These are phyloP conservation scores for Pocillopora meandrina DNA, from an alignment of 92 coral and sea anemone genomes.

Conservation along the genomic window DNA sequence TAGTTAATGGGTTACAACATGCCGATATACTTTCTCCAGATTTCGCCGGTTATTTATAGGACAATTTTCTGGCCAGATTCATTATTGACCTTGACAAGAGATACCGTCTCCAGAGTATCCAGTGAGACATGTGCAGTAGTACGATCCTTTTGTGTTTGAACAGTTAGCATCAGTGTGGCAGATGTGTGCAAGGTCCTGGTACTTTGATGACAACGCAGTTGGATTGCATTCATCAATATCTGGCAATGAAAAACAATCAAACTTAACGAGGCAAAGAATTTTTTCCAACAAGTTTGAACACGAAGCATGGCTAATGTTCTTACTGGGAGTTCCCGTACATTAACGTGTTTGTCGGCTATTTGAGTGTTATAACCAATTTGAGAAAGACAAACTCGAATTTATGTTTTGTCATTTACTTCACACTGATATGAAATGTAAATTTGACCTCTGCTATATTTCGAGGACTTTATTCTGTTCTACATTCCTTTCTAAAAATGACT, in stretches of 20 bases:
- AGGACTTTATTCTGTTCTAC: no score
- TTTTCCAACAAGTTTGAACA: neutral
- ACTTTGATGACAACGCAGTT: conserved; percentile 32
- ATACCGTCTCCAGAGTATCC: conserved; percentile 88
- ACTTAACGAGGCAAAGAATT: neutral
- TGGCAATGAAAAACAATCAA: neutral
- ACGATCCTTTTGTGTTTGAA: conserved; percentile 86
- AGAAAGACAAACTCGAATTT: no score
- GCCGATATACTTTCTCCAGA: neutral
- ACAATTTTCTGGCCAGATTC: neutral
- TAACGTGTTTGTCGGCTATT: no score
- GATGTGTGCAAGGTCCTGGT: conserved; percentile 61
- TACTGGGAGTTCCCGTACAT: no score
- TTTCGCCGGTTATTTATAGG: no score
- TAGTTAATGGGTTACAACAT: neutral
- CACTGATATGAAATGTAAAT: no score
- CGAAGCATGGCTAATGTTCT: neutral
- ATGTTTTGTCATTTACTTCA: no score
- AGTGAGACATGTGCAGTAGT: conserved; percentile 75
- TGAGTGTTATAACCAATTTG: no score
- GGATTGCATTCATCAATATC: conserved; percentile 62
- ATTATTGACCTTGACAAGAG: conserved; percentile 3
- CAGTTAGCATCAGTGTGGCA: conserved; percentile 82
- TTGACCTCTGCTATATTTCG: no score
- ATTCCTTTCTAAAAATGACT: no score